Evolutionary conservation across 2,797 vertebrate genomes (phyloP).

Genomic region (Rhinatrema bivittatum): DNA sequence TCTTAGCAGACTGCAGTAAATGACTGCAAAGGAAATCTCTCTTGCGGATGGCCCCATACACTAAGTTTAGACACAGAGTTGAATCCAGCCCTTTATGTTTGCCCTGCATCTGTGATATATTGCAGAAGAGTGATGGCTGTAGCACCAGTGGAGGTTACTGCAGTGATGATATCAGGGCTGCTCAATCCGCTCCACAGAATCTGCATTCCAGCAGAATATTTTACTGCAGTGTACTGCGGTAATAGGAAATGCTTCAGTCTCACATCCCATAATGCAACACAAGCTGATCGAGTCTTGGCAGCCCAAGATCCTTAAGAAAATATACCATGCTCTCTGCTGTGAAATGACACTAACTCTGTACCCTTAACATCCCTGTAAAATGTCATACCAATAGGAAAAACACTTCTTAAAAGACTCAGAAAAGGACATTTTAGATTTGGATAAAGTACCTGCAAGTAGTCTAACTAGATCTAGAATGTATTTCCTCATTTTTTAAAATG

Average conservation of each 20-base stretch:
- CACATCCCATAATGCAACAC: conserved; percentile 10
- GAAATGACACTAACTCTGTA: too few species aligned
- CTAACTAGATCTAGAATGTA: too few species aligned
- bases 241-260: conserved; percentile 20
- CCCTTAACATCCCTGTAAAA: too few species aligned
- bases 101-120: conserved; percentile 6
- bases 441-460: too few species aligned
- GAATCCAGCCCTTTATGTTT: too few species aligned
- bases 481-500: too few species aligned
- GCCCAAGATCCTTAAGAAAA: background rate
- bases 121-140: background rate
- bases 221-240: conserved; percentile 48
- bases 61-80: too few species aligned
- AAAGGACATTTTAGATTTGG: too few species aligned
- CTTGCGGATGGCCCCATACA: too few species aligned
- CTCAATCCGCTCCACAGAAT: conserved; percentile 16
- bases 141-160: background rate
- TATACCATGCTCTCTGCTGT: background rate
- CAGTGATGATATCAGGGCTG: background rate
- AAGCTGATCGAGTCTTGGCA: background rate
- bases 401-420: too few species aligned
- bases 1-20: background rate
- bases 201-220: conserved; percentile 10
- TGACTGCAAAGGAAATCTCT: background rate
- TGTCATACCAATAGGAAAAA: too few species aligned